A percentile compares a stretch with the other conserved stretches of the same genome.
Conservation (phyloP, 2,888 invertebrate species). For the Synergus itoensis region DNA sequence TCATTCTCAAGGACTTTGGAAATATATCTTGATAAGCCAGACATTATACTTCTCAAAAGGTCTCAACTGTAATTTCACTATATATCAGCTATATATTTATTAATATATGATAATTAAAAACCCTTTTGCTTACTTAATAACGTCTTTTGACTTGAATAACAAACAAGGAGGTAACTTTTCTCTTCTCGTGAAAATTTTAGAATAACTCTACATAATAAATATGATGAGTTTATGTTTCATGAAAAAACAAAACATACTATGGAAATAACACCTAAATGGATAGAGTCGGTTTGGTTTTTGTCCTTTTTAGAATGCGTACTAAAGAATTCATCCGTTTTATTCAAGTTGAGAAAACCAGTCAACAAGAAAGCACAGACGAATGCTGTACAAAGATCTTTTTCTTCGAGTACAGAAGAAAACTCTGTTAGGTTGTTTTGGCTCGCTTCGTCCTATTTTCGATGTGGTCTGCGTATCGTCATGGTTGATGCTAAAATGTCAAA, state of each 20-base stretch:
- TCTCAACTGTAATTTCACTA: no score
- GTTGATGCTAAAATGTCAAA: conserved; percentile 24
- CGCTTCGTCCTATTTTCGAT: conserved; percentile 29
- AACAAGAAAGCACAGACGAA: conserved; percentile 35
- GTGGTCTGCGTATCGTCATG: conserved; percentile 13
- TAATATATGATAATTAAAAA: no score
- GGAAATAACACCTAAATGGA: conserved; percentile 23
- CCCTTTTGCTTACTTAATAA: no score
- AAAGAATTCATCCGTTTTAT: conserved; percentile 15
- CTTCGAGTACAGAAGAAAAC: conserved; percentile 14
- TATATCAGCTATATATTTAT: no score
- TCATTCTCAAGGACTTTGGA: no score
- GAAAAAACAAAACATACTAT: conserved; percentile 20
- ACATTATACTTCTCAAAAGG: no score
- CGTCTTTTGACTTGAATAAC: no score
- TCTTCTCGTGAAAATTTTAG: no score
- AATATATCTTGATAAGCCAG: no score
- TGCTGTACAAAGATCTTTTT: conserved; percentile 35
- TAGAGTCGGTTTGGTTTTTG: not conserved
- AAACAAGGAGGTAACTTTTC: no score
- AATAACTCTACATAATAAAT: no score
- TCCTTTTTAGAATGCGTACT: conserved; percentile 5
- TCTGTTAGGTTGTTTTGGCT: conserved; percentile 36
- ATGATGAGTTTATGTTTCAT: not conserved
- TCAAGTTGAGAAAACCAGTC: conserved; percentile 25